Percentiles rank a stretch among this genome's conserved stretches.
phyloP scores from a whole-genome alignment of 2,888 invertebrate genomes.

The Megaustenia siamemsis region DNA sequence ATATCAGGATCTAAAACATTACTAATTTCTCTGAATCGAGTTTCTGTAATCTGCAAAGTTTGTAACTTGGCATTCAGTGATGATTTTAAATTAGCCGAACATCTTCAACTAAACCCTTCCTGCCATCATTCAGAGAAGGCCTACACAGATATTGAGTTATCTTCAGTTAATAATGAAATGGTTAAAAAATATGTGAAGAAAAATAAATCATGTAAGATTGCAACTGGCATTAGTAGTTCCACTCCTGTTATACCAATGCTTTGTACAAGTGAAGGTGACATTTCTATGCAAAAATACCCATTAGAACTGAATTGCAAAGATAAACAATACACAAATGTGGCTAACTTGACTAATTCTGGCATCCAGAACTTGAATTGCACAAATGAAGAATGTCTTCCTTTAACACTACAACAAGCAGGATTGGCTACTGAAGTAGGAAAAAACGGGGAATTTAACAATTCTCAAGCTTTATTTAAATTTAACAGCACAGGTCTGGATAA shows the following conservation, averaged over 20 bases:
- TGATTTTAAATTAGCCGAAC: constrained; percentile 4
- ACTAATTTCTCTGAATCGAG: not conserved
- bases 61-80: constrained; percentile 18
- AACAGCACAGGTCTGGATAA: too few relatives aligned
- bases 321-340: too few relatives aligned
- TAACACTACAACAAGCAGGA: not conserved
- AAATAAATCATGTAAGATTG: not conserved
- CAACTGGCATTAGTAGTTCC: not conserved
- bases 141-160: too few relatives aligned
- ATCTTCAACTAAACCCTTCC: not conserved
- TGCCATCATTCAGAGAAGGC: too few relatives aligned
- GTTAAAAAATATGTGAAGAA: not conserved
- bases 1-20: not conserved
- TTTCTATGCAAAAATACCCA: not conserved
- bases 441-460: not conserved
- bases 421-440: not conserved
- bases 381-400: too few relatives aligned
- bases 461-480: not conserved
- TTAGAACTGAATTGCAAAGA: not conserved
- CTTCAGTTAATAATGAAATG: not conserved
- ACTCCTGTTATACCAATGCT: not conserved
- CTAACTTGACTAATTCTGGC: too few relatives aligned
- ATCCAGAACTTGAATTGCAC: too few relatives aligned
- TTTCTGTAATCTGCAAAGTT: constrained; percentile 18
- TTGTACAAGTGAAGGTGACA: not conserved